These are phyloP conservation scores for Bombus soroeensis DNA, from an alignment of 1,140 invertebrate genomes.

Conservation along the genomic window DNA sequence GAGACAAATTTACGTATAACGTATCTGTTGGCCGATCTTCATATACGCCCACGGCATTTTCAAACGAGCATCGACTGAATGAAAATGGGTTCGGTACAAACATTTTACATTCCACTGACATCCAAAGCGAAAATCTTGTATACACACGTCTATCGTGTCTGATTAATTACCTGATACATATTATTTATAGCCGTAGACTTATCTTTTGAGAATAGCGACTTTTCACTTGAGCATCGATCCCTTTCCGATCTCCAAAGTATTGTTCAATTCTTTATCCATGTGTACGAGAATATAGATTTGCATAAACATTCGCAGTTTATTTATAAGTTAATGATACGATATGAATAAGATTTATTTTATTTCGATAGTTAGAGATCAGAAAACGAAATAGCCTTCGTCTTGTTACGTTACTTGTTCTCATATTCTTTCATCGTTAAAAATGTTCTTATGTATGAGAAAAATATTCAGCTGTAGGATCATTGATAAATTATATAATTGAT, in stretches of 20 bases:
- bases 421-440: too few species aligned
- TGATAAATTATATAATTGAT: too few species aligned
- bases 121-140: conserved; percentile 12
- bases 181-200: conserved; percentile 17
- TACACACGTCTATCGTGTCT: not conserved
- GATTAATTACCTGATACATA: not conserved
- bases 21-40: conserved; percentile 25
- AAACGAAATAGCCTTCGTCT: too few species aligned
- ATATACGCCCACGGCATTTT: not conserved
- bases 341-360: not conserved
- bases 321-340: too few species aligned
- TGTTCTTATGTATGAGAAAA: too few species aligned
- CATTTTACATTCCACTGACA: not conserved
- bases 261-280: not conserved
- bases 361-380: not conserved
- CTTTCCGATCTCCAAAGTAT: not conserved
- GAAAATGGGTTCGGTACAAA: conserved; percentile 17
- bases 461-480: too few species aligned
- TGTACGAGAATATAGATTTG: not conserved
- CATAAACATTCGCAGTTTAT: too few species aligned
- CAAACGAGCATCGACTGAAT: conserved; percentile 4
- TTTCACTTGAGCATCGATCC: not conserved
- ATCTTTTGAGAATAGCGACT: conserved; percentile 4
- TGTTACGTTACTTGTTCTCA: too few species aligned
- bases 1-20: conserved; percentile 47